phyloP scores from a whole-genome alignment of 2,113 vertebrate species.

The Indicator maculatus region DNA sequence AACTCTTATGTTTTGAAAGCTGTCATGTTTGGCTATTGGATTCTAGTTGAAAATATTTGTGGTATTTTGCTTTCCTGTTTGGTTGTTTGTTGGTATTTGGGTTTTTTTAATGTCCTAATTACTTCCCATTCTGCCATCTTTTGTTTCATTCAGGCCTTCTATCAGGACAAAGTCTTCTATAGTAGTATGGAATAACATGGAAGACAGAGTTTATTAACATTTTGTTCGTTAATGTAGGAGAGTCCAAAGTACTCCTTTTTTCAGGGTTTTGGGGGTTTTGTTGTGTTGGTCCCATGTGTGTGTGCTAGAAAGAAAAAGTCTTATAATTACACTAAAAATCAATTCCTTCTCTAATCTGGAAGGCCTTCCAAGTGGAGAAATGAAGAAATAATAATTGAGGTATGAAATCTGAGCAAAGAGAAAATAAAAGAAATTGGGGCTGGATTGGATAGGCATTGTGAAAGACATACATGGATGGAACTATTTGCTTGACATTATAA shows the following conservation, averaged over 20 bases:
- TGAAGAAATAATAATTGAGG: background rate
- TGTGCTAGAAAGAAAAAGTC: background rate
- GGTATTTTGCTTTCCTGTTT: background rate
- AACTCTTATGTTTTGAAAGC: background rate
- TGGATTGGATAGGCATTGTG: background rate
- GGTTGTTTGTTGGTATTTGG: background rate
- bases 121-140: background rate
- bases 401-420: background rate
- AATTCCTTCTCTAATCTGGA: background rate
- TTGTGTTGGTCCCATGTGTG: fast-evolving
- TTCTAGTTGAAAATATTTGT: background rate
- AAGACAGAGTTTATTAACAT: background rate
- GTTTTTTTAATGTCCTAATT: background rate
- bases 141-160: background rate
- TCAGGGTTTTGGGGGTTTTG: background rate
- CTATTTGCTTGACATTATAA: background rate
- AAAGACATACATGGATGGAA: background rate
- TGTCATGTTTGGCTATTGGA: background rate
- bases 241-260: background rate
- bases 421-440: background rate
- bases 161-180: background rate
- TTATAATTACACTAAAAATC: background rate
- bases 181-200: background rate
- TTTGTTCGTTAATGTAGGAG: background rate
- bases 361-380: background rate